phyloP scores from a whole-genome alignment of 2,113 vertebrate species.

The Syrmaticus mikado region DNA sequence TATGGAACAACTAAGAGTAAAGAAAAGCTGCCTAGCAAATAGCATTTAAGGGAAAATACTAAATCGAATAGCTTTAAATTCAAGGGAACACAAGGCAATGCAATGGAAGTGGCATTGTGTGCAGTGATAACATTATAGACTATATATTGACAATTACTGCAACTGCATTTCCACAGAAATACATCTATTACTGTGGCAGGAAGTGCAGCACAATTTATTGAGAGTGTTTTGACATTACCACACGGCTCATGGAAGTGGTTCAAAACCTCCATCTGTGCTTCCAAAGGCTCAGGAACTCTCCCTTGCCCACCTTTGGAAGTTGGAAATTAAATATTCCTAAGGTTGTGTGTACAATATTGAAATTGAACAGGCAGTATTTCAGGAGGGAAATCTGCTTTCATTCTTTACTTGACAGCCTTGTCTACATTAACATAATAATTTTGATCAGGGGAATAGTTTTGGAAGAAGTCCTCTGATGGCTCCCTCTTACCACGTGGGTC shows the following conservation, averaged over 20 bases:
- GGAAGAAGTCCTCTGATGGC: background rate
- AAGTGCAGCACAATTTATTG: background rate
- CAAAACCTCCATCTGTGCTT: background rate
- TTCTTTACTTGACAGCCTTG: background rate
- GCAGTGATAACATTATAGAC: background rate
- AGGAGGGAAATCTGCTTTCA: background rate
- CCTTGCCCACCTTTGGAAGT: accelerated
- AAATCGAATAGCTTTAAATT: background rate
- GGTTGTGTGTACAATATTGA: background rate
- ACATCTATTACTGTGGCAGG: background rate
- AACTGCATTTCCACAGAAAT: background rate
- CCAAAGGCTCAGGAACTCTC: background rate
- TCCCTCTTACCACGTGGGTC: background rate
- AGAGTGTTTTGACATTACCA: background rate
- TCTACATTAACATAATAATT: background rate
- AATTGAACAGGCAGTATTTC: background rate
- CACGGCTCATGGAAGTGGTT: too few species aligned
- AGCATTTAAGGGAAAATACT: background rate
- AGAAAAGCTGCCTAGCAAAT: background rate
- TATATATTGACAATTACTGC: background rate
- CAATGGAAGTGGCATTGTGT: background rate
- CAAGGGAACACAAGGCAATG: background rate
- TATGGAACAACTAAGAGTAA: background rate
- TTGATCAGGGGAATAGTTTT: background rate
- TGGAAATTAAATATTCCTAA: background rate